Evolutionary conservation across 2,113 vertebrate genomes (phyloP), one percentile per base, ranked within the genome.

Genomic region (Dolichallabes microphthalmus): DNA sequence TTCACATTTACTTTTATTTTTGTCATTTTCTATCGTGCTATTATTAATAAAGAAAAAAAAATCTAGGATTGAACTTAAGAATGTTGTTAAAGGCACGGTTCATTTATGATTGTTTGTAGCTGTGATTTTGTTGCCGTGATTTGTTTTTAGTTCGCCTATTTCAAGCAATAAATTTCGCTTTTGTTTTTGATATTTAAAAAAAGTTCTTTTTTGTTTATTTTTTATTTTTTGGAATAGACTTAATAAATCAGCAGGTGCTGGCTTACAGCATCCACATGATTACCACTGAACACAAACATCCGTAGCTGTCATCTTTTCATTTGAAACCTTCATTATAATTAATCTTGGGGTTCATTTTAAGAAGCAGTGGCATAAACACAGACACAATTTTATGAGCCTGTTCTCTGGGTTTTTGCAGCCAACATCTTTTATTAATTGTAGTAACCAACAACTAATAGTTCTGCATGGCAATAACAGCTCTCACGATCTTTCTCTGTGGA

Each of bases 401-500:
- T 58, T 78, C 53, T 58, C 10, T 35, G 30, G 19, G 35, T 78
- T 20, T 78, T 58, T 78, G 17, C 27, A 57, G 75, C 27, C 52
- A 78, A 27, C 22, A 74, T 55, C 27, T 74, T 84, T 87, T 55
- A 52, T 83, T 55, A 78, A 79, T 77, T 78, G 27, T 50, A n/a
- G 22, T 79, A 50, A 81, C 25, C 25, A 58, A 63, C 74, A 85
- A 30, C 74, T 71, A 79, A 60, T 83, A 83, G 19, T 20, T 79
- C 52, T 86, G 60, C 61, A 71, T 77, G 66, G 57, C 66, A 84
- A 80, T 76, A 83, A 83, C 55, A 71, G 52, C 27, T 87, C 20
- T 68, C 25, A 27, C 13, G 35, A 22, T 85, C 69, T 58, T 32
- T 32, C 30, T 45, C 9, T 32, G 25, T 85, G 86, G 79, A 88